Base-by-base conservation (phyloP, 2,888 invertebrate species). In the Agrochola macilenta region DNA sequence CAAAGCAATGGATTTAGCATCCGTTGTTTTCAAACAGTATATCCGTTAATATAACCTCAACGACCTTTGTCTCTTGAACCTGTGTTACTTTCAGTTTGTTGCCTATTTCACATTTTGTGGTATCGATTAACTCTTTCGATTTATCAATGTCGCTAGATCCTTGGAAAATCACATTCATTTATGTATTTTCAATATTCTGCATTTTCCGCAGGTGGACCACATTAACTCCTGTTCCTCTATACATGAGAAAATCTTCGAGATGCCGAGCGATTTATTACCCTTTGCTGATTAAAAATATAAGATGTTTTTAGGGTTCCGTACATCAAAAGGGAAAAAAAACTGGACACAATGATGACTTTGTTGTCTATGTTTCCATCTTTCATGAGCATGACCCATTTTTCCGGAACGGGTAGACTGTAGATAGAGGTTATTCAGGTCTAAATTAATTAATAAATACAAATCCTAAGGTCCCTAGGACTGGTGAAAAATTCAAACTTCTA, bases 51-150 rank as follows among this genome's bases (percentile, higher is more conserved):
- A 52, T 54, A 35, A 64, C 49, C 43, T 30, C n/a, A 54, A 54
- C 20, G 11, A 64, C n/a, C n/a, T n/a, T 43, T n/a, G 30, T 54
- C n/a, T 60, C 12, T 54, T 78, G 23, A 54, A 57, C 11, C 69
- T 43, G 30, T 52, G 5, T 14, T 46, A 63, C n/a, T 68, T 20
- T 54, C 20, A 52, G 20, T 52, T 76, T 52, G 17, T 66, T 35
- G 26, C 14, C 8, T 35, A 8, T 30, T 26, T 39, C 35, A 58
- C 23, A 58, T 58, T 76, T 43, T 49, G 14, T 52, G 14, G 35
- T n/a, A 39, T n/a, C 1, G 7, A 43, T 57, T 57, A n/a, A n/a
- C 20, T 43, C 11, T n/a, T 52, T 72, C 12, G 11, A 23, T 65
- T 64, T 17, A 30, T 30, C 14, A 54, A 43, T 54, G n/a, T 20